Base-by-base conservation (phyloP, 2,888 invertebrate species). In the Hyles lineata region DNA sequence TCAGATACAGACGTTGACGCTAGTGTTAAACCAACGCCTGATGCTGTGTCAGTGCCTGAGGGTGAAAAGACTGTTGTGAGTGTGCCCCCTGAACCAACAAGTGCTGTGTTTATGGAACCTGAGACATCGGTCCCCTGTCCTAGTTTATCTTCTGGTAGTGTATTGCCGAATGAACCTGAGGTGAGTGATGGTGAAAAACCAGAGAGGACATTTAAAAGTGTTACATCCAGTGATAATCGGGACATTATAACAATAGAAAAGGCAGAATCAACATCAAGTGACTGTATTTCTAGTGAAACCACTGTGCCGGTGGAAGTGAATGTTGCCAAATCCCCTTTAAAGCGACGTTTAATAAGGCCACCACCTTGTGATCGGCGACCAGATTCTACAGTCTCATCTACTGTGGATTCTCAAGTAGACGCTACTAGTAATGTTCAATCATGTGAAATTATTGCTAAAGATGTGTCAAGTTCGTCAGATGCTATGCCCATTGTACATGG, bases 401-500 rank as follows among this genome's bases (percentile, higher is more conserved):
- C 94, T 11, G 92, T 89, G 74, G 94, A 93, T 82, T 89, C 90
- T 58, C 88, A 89, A 82, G 82, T 83, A 79, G 82, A 85, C 82
- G 79, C 86, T 73, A 78, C 86, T 75, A 79, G 83, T 76, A 79
- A 82, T 74, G 88, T 89, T 81, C 87, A 86, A 76, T 78, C 79
- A 72, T 85, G 88, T 86, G 91, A 90, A 79, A 83, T 84, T 78
- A 77, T 90, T 72, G 81, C 88, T 73, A 94, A 94, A 83, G 93
- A 92, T 90, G 94, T 94, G 73, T 93, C 94, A 75, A 94, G 94
- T 86, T 94, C 94, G 69, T 94, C 94, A 69, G 94, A 94, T 85
- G 90, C 91, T 78, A 88, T 94, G 80, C 82, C 88, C 79, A 81
- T 83, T 84, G 82, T 87, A 86, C 87, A 90, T 85, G 89, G 88